These are phyloP conservation scores for Drosophila arawakana DNA, from an alignment of 1,140 invertebrate species.

Conservation along the genomic window DNA sequence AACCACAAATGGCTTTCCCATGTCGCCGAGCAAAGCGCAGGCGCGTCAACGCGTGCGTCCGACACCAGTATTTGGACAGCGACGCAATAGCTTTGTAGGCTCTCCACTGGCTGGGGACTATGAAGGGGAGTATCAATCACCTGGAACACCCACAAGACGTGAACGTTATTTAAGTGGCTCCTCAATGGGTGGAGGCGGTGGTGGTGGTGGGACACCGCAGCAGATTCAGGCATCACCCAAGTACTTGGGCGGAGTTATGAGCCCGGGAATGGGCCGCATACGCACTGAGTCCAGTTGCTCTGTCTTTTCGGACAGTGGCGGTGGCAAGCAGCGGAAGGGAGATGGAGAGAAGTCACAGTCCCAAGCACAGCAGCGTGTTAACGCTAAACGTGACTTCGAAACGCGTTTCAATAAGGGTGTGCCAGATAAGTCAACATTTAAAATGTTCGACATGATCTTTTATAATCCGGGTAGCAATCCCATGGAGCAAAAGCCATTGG, in stretches of 20 bases:
- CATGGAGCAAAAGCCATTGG: slow-evolving; percentile 85
- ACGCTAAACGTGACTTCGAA: slow-evolving; percentile 86
- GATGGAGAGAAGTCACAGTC: slow-evolving; percentile 53
- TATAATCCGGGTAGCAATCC: slow-evolving; percentile 93
- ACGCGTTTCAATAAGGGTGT: slow-evolving; percentile 86
- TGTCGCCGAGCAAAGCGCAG: slow-evolving; percentile 72
- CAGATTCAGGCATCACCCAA: slow-evolving; percentile 62
- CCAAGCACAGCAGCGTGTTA: slow-evolving; percentile 55
- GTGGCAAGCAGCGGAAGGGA: slow-evolving; percentile 62
- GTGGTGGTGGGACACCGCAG: slow-evolving; percentile 32
- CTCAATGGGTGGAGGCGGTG: slow-evolving; percentile 29
- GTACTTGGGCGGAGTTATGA: slow-evolving; percentile 60
- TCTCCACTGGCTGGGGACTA: slow-evolving; percentile 59
- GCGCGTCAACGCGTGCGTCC: slow-evolving; percentile 63
- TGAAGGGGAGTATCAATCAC: slow-evolving; percentile 79
- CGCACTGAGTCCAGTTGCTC: slow-evolving; percentile 85
- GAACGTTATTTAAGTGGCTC: slow-evolving; percentile 74
- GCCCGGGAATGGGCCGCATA: slow-evolving; percentile 70
- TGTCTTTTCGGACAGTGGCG: slow-evolving; percentile 64
- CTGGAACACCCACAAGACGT: slow-evolving; percentile 66
- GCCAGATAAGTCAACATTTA: slow-evolving; percentile 89
- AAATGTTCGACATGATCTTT: slow-evolving; percentile 96
- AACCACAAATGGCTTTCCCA: slow-evolving; percentile 55
- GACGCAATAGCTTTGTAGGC: slow-evolving; percentile 84
- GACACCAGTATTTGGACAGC: slow-evolving; percentile 75